Percentiles rank a stretch among this genome's conserved stretches.
These are phyloP conservation scores for Miichthys miiuy DNA, from an alignment of 2,797 vertebrate genomes.

Conservation along the genomic window DNA sequence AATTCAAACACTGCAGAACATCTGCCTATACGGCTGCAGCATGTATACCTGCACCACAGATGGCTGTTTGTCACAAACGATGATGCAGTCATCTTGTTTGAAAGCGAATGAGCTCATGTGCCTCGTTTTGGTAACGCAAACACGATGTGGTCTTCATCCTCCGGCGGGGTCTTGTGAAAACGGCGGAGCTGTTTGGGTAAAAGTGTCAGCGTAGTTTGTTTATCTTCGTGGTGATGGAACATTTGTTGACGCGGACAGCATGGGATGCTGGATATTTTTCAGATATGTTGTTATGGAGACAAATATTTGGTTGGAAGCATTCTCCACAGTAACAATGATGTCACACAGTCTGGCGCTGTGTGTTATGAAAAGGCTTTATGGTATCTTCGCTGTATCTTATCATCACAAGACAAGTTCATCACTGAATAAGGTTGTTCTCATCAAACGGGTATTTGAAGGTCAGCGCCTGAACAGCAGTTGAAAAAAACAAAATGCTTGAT, in stretches of 20 bases:
- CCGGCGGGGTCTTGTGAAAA: constrained; percentile 10
- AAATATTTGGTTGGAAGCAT: constrained; percentile 57
- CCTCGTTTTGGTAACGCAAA: constrained; percentile 1
- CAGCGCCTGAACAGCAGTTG: neutral
- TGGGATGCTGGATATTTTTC: constrained; percentile 26
- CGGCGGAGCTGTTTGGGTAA: constrained; percentile 28
- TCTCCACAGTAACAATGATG: constrained; percentile 45
- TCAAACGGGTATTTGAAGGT: constrained; percentile 42
- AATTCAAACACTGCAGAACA: constrained; percentile 24
- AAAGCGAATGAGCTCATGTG: constrained; percentile 19
- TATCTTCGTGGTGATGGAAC: constrained; percentile 38
- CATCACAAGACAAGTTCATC: neutral
- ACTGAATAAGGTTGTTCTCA: neutral
- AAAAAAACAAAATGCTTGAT: neutral
- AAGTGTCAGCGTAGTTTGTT: constrained; percentile 49
- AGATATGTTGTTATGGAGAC: constrained; percentile 68
- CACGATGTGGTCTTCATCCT: constrained; percentile 2
- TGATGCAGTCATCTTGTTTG: neutral
- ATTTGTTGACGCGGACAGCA: constrained; percentile 32
- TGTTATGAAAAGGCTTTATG: constrained; percentile 5
- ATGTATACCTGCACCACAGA: constrained; percentile 35
- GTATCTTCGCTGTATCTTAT: constrained; percentile 17
- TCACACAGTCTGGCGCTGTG: constrained; percentile 19
- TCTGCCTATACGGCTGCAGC: constrained; percentile 21
- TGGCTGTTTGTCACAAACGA: constrained; percentile 13